Base-by-base conservation (phyloP, 2,888 invertebrate species). In the Drosophila meridionalis region DNA sequence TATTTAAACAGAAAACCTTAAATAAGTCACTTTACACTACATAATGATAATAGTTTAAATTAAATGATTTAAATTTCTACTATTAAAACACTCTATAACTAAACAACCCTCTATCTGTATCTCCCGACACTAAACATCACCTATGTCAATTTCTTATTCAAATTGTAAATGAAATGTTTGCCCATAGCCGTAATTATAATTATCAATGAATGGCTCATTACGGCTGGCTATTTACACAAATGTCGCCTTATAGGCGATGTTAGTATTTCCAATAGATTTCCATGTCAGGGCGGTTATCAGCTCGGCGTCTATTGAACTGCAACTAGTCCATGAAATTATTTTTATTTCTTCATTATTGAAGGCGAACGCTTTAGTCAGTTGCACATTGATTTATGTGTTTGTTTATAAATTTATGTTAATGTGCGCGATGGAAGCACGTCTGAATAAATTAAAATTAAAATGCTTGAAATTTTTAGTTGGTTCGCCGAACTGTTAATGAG, bases 191-290 rank as follows among this genome's bases (percentile, higher is more conserved):
- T 64, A 88, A 83, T 86, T 75, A 57, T 55, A 28, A 55, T 55
- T 38, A 82, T 83, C 74, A 82, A 84, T 80, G 73, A 82, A 87
- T 80, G 74, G 78, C 61, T 80, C 61, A 67, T 75, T 82, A 67
- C 61, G n/a, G 42, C 14, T n/a, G 59, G 55, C 53, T 71, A 56
- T 82, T 82, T 82, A 79, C 73, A 85, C 85, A 82, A 79, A 73
- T 82, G 82, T 56, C 53, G 70, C 67, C 69, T 66, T 82, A 68
- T 55, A 63, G 50, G 53, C 48, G 32, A n/a, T 55, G 20, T 32
- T 53, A 9, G 26, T 9, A 14, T 26, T 26, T 30, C 26, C n/a
- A 47, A 20, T 59, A 38, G 47, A 50, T 34, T 64, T 34, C 55
- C 62, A 47, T 68, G 43, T 30, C 48, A 20, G 42, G 9, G 26